phyloP scores from a whole-genome alignment of 2,113 vertebrate genomes.

The Prinia subflava region DNA sequence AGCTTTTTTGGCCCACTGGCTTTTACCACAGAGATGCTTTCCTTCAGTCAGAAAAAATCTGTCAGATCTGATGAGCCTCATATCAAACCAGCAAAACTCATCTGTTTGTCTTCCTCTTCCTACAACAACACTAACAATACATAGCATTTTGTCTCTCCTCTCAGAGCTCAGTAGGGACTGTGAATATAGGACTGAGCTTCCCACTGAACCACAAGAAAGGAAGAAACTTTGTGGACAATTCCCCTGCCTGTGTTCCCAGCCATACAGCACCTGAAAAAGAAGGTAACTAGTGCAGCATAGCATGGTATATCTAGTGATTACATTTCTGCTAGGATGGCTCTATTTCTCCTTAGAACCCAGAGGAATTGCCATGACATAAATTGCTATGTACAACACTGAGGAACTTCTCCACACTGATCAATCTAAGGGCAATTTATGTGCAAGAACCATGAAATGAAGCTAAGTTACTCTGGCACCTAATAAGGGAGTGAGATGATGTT shows the following conservation, averaged over 20 bases:
- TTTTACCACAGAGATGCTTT: not conserved
- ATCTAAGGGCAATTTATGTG: conserved; percentile 62
- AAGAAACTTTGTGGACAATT: not conserved
- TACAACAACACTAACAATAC: not conserved
- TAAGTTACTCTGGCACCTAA: conserved; percentile 37
- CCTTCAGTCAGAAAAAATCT: not conserved
- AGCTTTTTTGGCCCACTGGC: not conserved
- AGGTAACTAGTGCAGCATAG: not conserved
- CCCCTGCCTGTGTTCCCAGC: not conserved
- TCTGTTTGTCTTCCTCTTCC: not conserved
- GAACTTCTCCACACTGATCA: conserved; percentile 31
- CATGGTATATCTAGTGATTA: not conserved
- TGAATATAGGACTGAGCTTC: not conserved
- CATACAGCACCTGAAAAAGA: not conserved
- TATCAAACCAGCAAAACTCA: not conserved
- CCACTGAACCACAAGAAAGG: not conserved
- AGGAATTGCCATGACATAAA: conserved; percentile 20
- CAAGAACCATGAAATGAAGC: conserved; percentile 68
- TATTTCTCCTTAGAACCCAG: not conserved
- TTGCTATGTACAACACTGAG: not conserved
- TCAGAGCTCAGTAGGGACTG: not conserved
- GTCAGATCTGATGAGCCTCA: not conserved
- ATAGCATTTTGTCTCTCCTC: not conserved
- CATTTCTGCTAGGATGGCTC: conserved; percentile 6
- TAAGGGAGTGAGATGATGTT: conserved; percentile 18